Conservation (phyloP, 1,140 invertebrate species). For the Cephus cinctus region DNA sequence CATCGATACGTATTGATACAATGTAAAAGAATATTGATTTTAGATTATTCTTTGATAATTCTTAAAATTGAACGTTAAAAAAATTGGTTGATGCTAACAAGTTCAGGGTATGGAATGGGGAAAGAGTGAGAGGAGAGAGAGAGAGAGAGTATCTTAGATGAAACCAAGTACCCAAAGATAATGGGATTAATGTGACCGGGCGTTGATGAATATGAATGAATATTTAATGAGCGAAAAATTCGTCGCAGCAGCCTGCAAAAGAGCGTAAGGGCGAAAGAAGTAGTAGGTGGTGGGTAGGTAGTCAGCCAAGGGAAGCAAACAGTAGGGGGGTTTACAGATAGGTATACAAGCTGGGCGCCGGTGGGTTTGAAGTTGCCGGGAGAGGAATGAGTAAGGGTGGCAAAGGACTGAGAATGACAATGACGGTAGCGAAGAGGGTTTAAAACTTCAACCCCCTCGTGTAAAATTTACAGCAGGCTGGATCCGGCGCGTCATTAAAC, state of each 20-base stretch:
- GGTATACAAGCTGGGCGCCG: too few species aligned
- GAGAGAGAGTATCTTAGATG: too few species aligned
- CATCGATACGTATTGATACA: too few species aligned
- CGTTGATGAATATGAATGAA: constrained; percentile 33
- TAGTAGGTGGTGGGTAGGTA: too few species aligned
- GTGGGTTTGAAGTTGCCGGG: too few species aligned
- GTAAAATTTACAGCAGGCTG: constrained; percentile 45
- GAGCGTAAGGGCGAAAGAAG: too few species aligned
- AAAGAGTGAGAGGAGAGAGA: constrained; percentile 5
- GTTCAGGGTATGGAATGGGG: not conserved
- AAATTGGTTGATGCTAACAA: too few species aligned
- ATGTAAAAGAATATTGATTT: too few species aligned
- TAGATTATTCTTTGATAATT: too few species aligned
- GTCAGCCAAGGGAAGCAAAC: constrained; percentile 10
- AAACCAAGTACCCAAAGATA: constrained; percentile 1
- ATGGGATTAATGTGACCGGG: constrained; percentile 5
- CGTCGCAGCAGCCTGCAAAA: constrained; percentile 25
- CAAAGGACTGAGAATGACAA: constrained; percentile 33
- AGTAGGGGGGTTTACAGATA: too few species aligned
- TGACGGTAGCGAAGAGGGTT: constrained; percentile 39
- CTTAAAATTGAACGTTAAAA: too few species aligned
- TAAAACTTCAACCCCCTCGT: constrained; percentile 30
- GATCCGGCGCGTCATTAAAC: constrained; percentile 54
- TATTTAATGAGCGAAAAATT: constrained; percentile 41
- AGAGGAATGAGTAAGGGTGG: constrained; percentile 1